Evolutionary conservation across 2,888 invertebrate genomes (phyloP), one percentile per base, ranked within the genome.

Genomic region (Frankliniella fusca): DNA sequence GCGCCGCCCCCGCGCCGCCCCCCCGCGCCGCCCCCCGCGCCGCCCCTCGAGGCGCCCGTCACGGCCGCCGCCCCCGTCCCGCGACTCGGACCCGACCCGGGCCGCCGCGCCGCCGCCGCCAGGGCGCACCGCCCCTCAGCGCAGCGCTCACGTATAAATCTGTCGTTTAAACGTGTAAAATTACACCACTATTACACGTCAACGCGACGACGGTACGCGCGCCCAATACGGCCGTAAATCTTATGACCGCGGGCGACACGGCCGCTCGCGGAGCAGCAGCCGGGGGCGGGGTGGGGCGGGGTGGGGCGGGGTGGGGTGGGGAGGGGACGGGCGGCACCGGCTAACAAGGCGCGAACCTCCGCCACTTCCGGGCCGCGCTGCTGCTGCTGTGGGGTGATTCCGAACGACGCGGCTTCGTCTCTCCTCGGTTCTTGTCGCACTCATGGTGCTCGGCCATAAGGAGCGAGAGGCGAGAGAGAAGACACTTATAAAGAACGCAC

Each of bases 141-240:
- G 61, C 61, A n/a, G 61, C 7, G 20, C 61, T 18, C 11, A 54
- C 54, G n/a, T 61, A 61, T 61, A 61, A 61, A 61, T 61, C 61
- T 61, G 61, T 18, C 61, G 61, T n/a, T 61, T 61, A 61, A 61
- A 61, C 61, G 61, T 61, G 61, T 61, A 61, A 61, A 61, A 61
- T 61, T 61, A 61, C 61, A 61, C 61, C 61, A 61, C 61, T 61
- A 61, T 18, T 18, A 61, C 61, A 61, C 61, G 61, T 61, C 61
- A 61, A 15, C 61, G 15, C 38, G 38, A 5, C 61, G 8, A 9
- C 54, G 61, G 15, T n/a, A n/a, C 18, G 61, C 61, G 61, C 38
- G 61, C 61, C 61, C 20, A 18, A 61, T n/a, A n/a, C 54, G 61
- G 61, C 61, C 61, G 61, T 61, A 15, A 61, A 61, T 61, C 61